Evolutionary conservation across 1,140 invertebrate species (phyloP).

Genomic region (Halesus radiatus): DNA sequence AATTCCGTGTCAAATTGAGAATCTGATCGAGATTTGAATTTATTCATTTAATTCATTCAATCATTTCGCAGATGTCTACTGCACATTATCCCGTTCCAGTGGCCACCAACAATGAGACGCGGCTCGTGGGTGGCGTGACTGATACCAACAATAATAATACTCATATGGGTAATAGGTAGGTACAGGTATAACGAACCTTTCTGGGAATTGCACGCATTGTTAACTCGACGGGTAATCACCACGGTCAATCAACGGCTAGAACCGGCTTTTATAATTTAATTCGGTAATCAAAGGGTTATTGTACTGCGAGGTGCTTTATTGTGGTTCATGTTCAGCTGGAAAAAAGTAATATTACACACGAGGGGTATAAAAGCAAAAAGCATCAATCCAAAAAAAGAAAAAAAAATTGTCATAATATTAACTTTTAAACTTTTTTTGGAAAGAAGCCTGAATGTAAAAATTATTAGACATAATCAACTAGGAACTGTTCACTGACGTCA

Average conservation of each 20-base stretch:
- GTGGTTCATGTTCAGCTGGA: neutral
- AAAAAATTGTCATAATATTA: no score
- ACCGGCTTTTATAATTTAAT: slow-evolving; percentile 14
- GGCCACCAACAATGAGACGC: neutral
- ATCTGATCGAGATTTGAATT: no score
- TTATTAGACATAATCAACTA: no score
- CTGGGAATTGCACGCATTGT: neutral
- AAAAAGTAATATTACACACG: neutral
- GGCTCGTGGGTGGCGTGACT: neutral
- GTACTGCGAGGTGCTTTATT: neutral
- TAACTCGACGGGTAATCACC: neutral
- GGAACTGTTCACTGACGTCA: no score
- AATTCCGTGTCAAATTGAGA: no score
- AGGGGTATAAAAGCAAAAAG: no score
- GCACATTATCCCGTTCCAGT: neutral
- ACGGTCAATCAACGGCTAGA: neutral
- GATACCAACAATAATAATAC: neutral
- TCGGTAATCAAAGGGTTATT: slow-evolving; percentile 5
- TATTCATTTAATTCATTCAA: no score
- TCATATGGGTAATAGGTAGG: no score
- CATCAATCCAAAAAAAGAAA: no score
- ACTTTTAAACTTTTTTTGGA: no score
- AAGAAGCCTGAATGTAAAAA: no score
- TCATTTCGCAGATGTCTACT: no score
- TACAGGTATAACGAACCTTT: neutral